Evolutionary conservation across 2,888 invertebrate species (phyloP).

Genomic region (Polyploca ridens): DNA sequence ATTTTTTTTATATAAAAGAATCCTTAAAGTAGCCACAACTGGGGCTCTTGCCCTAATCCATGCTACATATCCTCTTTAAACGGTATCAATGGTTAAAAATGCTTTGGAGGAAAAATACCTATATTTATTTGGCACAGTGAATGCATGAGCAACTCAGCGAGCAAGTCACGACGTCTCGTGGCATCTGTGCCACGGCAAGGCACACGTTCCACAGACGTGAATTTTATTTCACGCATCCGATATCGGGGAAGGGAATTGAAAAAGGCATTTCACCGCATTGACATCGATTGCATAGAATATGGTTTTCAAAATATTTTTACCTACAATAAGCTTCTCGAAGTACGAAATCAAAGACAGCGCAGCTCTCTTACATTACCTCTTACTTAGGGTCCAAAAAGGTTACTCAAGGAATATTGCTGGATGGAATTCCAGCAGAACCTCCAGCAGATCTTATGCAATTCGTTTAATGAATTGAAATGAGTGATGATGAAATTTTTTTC

Average conservation of each 20-base stretch:
- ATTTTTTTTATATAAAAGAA: too few relatives aligned
- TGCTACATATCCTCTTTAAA: background rate
- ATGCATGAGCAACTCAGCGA: constrained; percentile 24
- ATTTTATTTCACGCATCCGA: constrained; percentile 64
- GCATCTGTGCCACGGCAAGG: constrained; percentile 49
- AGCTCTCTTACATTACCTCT: background rate
- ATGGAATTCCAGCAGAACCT: too few relatives aligned
- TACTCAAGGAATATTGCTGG: too few relatives aligned
- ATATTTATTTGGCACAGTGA: constrained; percentile 39
- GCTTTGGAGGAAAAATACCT: constrained; percentile 34
- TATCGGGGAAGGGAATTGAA: constrained; percentile 48
- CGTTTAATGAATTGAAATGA: too few relatives aligned
- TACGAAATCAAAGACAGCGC: constrained; percentile 17
- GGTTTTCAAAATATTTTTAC: constrained; percentile 29
- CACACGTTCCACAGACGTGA: constrained; percentile 54
- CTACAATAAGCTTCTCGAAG: constrained; percentile 16
- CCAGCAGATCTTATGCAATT: too few relatives aligned
- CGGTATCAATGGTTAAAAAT: constrained; percentile 20
- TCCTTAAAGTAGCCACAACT: too few relatives aligned
- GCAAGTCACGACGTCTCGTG: constrained; percentile 40
- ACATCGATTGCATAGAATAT: constrained; percentile 33
- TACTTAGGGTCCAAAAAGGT: too few relatives aligned
- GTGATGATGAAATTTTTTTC: too few relatives aligned
- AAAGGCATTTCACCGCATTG: constrained; percentile 48
- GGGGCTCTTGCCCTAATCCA: too few relatives aligned